These are phyloP conservation scores for Helogale parvula DNA, from an alignment of 2,113 vertebrate species.

Conservation along the genomic window DNA sequence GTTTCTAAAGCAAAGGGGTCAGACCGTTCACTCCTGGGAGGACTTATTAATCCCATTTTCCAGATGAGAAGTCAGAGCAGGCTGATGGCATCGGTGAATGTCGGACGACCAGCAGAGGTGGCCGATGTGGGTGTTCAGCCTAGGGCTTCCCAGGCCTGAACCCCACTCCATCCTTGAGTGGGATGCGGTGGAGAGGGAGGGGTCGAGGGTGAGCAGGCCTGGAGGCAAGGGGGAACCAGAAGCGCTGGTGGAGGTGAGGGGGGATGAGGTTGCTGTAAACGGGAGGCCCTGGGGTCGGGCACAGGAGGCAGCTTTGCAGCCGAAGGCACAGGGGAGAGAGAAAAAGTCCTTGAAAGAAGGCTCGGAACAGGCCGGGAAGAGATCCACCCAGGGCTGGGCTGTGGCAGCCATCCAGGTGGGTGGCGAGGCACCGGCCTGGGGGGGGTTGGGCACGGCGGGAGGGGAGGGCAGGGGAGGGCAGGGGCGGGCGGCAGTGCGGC, in stretches of 20 bases:
- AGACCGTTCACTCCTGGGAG: fast-evolving
- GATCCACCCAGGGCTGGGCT: neutral
- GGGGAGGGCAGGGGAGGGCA: fast-evolving
- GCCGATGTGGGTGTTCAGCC: neutral
- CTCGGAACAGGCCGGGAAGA: neutral
- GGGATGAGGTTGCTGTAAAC: neutral
- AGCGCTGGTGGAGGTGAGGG: neutral
- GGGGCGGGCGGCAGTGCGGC: neutral
- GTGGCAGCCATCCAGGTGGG: neutral
- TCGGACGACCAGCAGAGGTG: neutral
- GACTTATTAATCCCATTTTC: neutral
- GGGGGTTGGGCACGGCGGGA: no score
- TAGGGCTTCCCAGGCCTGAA: neutral
- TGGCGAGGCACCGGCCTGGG: neutral
- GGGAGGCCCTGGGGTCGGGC: neutral
- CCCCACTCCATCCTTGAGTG: fast-evolving
- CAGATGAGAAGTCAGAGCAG: neutral
- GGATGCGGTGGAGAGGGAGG: fast-evolving
- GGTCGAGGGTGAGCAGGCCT: neutral
- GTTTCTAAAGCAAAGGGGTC: neutral
- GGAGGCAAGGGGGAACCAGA: neutral
- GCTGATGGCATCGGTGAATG: neutral
- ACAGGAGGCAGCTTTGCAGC: neutral
- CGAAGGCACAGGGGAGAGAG: neutral
- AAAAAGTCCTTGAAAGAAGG: neutral